Evolutionary conservation across 2,797 vertebrate genomes (phyloP).

Genomic region (Geotria australis): DNA sequence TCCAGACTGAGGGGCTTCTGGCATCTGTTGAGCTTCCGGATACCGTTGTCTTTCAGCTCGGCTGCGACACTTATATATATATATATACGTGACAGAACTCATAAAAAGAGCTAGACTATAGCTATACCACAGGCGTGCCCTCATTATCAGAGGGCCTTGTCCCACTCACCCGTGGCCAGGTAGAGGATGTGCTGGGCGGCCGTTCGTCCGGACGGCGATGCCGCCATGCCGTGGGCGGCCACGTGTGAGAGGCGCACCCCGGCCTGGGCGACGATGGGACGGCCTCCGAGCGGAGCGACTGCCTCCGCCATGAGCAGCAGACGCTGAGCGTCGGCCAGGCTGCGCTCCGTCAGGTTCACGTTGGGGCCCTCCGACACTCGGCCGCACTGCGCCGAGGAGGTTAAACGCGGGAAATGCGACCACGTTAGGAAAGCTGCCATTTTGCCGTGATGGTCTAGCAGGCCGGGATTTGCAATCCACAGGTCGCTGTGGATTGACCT

Average conservation of each 20-base stretch:
- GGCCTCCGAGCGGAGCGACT: conserved; percentile 62
- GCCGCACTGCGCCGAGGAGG: conserved; percentile 28
- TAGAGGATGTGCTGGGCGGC: conserved; percentile 59
- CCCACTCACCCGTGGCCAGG: conserved; percentile 58
- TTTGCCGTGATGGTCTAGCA: too few relatives aligned
- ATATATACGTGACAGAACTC: too few relatives aligned
- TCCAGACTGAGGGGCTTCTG: too few relatives aligned
- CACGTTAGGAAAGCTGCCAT: too few relatives aligned
- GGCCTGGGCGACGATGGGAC: conserved; percentile 73
- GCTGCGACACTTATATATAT: too few relatives aligned
- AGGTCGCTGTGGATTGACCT: too few relatives aligned
- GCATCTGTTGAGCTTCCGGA: too few relatives aligned
- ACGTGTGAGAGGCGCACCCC: conserved; percentile 67
- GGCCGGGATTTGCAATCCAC: too few relatives aligned
- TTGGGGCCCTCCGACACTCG: conserved; percentile 58
- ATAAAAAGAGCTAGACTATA: too few relatives aligned
- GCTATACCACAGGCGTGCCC: too few relatives aligned
- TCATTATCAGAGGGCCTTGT: too few relatives aligned
- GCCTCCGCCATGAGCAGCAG: conserved; percentile 90
- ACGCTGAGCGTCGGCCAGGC: conserved; percentile 77
- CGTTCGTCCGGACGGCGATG: conserved; percentile 11
- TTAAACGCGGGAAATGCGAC: background rate
- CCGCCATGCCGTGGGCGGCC: conserved; percentile 85
- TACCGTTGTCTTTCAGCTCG: too few relatives aligned
- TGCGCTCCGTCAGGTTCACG: conserved; percentile 64